These are phyloP conservation scores for Bedellia somnulentella DNA, from an alignment of 2,888 invertebrate genomes.

Conservation along the genomic window DNA sequence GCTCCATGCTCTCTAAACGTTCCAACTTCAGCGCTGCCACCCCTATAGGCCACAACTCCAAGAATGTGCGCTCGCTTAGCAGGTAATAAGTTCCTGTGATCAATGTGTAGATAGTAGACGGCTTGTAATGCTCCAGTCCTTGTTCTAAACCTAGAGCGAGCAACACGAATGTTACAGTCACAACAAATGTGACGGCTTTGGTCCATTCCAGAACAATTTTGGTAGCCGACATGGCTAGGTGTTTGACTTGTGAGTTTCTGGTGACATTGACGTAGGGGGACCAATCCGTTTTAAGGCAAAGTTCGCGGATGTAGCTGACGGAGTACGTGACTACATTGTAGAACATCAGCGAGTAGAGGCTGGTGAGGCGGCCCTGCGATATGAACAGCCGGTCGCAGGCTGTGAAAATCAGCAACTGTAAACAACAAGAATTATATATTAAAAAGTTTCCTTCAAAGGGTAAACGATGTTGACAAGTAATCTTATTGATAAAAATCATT, in stretches of 20 bases:
- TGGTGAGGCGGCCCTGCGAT: constrained; percentile 63
- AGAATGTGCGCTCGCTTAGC: constrained; percentile 71
- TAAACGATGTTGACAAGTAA: too few relatives aligned
- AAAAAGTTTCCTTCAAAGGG: too few relatives aligned
- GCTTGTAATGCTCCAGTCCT: constrained; percentile 73
- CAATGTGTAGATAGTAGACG: constrained; percentile 66
- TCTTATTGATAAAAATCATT: too few relatives aligned
- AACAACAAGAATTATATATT: not conserved
- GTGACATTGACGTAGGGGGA: constrained; percentile 75
- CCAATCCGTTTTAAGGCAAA: constrained; percentile 76
- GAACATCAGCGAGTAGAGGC: constrained; percentile 78
- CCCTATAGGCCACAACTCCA: constrained; percentile 64
- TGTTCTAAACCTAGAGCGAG: constrained; percentile 75
- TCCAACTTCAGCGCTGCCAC: constrained; percentile 63
- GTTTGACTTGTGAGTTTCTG: constrained; percentile 71
- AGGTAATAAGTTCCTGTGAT: constrained; percentile 72
- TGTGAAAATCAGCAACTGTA: constrained; percentile 72
- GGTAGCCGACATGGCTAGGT: constrained; percentile 79
- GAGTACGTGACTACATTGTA: constrained; percentile 81
- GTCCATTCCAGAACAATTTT: constrained; percentile 82
- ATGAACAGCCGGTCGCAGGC: constrained; percentile 70
- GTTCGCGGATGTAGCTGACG: constrained; percentile 72
- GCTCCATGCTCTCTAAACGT: constrained; percentile 70
- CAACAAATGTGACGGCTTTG: constrained; percentile 77
- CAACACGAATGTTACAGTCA: constrained; percentile 75